phyloP scores from a whole-genome alignment of 2,797 vertebrate species.

The Dicrostonyx torquatus region DNA sequence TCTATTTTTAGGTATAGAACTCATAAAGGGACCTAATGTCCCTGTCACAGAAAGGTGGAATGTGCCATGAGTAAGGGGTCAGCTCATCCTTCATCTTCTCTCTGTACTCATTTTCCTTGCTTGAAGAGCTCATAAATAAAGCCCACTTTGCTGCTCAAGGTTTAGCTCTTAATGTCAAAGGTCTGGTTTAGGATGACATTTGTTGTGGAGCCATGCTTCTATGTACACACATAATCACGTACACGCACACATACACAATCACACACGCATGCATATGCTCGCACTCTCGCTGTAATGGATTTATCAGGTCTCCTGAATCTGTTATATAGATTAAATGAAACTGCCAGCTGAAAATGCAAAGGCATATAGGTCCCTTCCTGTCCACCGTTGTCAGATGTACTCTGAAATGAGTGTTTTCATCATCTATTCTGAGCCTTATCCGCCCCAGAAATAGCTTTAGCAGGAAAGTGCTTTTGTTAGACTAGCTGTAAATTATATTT shows the following conservation, averaged over 20 bases:
- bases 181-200: not conserved
- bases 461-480: constrained; percentile 80
- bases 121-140: constrained; percentile 5
- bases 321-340: constrained; percentile 65
- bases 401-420: constrained; percentile 77
- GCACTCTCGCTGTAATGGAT: not conserved
- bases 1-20: constrained; percentile 85
- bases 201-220: not conserved
- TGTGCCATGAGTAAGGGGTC: not conserved
- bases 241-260: not conserved
- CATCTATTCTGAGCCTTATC: constrained; percentile 78
- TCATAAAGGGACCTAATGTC: constrained; percentile 79
- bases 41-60: constrained; percentile 73
- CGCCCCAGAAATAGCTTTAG: constrained; percentile 79
- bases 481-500: constrained; percentile 81
- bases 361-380: constrained; percentile 73
- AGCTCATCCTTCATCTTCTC: not conserved
- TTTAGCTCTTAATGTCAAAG: constrained; percentile 24
- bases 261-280: not conserved
- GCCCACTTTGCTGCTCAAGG: not conserved
- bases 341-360: constrained; percentile 58
- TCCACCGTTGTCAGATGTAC: constrained; percentile 75
- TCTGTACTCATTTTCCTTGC: not conserved
- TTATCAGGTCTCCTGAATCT: constrained; percentile 36
- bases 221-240: not conserved